Evolutionary conservation across 2,888 invertebrate genomes (phyloP), one percentile per base, ranked within the genome.

Genomic region (Lacanobia oleracea): DNA sequence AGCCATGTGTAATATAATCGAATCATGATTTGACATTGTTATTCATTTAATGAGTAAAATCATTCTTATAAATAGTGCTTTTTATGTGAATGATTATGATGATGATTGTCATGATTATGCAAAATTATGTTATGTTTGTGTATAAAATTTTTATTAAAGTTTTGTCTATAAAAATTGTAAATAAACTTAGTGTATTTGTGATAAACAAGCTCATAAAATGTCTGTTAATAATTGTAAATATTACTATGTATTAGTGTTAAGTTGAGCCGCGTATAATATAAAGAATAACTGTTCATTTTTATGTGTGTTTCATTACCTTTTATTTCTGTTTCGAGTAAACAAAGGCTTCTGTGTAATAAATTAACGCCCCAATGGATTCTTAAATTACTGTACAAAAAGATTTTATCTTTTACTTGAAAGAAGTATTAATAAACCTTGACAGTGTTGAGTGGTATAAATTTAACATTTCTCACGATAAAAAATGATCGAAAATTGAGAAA

Each of bases 251-350:
- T 54, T 87, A 89, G 72, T 57, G 64, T 70, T 93, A 93, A 91
- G 90, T 82, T 80, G 85, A 88, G 88, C 86, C 83, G 89, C 87
- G 87, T 90, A 90, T 88, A 91, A 90, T 89, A 91, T 89, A 91
- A 91, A 89, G 21, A 91, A 91, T 90, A 91, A 92, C 85, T 94
- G 94, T 94, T 94, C 92, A 94, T 92, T 92, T 93, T 89, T 75
- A 79, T 67, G 9, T 70, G 84, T 77, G 89, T 93, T 91, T 94
- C 77, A 90, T 91, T 93, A 66, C 40, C 51, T 45, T 64, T 69
- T 64, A 51, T 48, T 67, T 33, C 21, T 53, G 8, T 67, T 66
- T 45, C 10, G 10, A 27, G 50, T 40, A 51, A 63, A 63, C 68
- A 79, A 75, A 63, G 27, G 37, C 12, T 8, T 61, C 51, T 51